phyloP scores from a whole-genome alignment of 2,888 invertebrate genomes.

The Eristalinus aeneus region DNA sequence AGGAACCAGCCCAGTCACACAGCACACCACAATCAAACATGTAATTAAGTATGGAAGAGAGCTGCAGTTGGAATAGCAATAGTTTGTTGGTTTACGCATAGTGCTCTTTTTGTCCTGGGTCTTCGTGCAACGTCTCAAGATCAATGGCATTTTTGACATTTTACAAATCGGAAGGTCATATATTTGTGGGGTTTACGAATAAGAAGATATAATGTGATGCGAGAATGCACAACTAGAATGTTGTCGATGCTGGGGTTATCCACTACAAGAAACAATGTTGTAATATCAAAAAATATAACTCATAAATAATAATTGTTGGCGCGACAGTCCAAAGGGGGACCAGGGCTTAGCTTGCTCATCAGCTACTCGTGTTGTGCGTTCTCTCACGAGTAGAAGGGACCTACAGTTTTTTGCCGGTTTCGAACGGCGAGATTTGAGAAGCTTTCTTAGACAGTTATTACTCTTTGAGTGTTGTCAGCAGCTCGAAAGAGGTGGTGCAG shows the following conservation, averaged over 20 bases:
- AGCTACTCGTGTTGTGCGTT: no score
- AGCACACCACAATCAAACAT: conserved; percentile 35
- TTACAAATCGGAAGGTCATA: conserved; percentile 76
- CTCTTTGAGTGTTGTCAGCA: no score
- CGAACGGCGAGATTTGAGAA: no score
- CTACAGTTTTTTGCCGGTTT: no score
- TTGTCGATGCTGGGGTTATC: background rate
- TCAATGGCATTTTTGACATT: conserved; percentile 76
- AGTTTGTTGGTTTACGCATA: conserved; percentile 24
- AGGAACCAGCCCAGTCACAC: background rate
- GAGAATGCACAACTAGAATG: background rate
- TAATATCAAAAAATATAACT: no score
- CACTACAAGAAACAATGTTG: no score
- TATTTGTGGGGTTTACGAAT: conserved; percentile 16
- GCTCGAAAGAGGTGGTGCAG: no score
- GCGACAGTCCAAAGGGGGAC: no score
- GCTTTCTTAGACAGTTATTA: no score
- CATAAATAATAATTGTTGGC: no score
- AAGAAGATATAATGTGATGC: background rate
- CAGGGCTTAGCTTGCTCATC: no score
- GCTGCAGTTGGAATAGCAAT: conserved; percentile 64
- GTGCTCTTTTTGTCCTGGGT: background rate
- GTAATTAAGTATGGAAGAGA: conserved; percentile 62
- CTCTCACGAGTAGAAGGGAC: no score
- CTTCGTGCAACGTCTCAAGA: conserved; percentile 71